Conservation (phyloP, 2,113 vertebrate species). For the Neolamprologus ventralis region DNA sequence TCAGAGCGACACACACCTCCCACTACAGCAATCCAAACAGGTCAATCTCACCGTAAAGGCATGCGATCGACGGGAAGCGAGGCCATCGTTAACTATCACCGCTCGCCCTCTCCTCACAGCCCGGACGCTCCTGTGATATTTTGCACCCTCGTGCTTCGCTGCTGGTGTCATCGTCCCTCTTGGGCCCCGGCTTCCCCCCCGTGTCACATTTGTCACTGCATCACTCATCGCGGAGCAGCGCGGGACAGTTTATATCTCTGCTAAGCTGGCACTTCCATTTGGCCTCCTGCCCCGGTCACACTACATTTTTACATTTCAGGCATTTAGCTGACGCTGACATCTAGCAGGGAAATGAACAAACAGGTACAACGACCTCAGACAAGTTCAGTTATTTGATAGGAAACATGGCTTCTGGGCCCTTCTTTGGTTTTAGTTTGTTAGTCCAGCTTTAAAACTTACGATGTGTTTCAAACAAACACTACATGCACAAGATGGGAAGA, state of each 20-base stretch:
- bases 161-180: conserved; percentile 49
- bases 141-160: conserved; percentile 49
- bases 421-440: not conserved
- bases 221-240: conserved; percentile 45
- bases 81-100: not conserved
- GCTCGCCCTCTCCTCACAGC: not conserved
- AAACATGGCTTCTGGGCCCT: not conserved
- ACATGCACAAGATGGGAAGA: not conserved
- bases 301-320: not conserved
- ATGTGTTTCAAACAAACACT: too few relatives aligned
- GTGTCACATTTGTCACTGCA: conserved; percentile 53
- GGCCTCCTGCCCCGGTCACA: not conserved
- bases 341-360: not conserved
- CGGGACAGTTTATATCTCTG: conserved; percentile 47
- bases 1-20: not conserved
- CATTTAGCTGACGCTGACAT: not conserved
- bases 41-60: not conserved
- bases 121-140: conserved; percentile 34
- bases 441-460: not conserved
- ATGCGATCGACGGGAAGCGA: not conserved
- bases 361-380: not conserved
- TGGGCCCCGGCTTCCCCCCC: not conserved
- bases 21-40: conserved; percentile 6
- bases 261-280: conserved; percentile 51
- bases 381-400: not conserved